Evolutionary conservation across 2,113 vertebrate genomes (phyloP).

Genomic region (Odocoileus hemionus): DNA sequence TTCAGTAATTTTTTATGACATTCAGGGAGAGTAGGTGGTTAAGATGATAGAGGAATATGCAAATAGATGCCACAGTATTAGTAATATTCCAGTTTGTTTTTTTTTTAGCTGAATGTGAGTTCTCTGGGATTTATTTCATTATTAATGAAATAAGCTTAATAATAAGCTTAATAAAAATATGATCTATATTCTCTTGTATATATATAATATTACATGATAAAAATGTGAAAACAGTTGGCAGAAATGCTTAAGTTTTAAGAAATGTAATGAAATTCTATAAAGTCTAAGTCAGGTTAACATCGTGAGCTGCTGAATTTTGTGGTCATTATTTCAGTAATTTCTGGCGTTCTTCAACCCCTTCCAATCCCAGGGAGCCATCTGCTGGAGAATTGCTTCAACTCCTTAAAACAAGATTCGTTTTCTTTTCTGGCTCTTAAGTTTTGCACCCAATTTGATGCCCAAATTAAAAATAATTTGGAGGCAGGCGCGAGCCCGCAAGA

Average conservation of each 20-base stretch:
- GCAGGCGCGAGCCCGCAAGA: neutral
- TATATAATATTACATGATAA: neutral
- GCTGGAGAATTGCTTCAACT: constrained; percentile 25
- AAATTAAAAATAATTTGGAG: neutral
- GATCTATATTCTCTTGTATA: neutral
- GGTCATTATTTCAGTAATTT: neutral
- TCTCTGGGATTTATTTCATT: neutral
- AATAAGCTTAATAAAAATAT: neutral
- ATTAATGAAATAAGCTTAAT: neutral
- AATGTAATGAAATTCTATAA: neutral
- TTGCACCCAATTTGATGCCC: neutral
- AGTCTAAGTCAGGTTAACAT: neutral
- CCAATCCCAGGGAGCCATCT: constrained; percentile 22
- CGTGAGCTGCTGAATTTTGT: neutral
- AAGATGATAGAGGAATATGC: neutral
- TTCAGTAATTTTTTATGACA: neutral
- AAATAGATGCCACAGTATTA: neutral
- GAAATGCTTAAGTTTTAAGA: neutral
- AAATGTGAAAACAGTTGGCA: neutral
- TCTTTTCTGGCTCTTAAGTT: neutral
- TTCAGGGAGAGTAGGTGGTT: neutral
- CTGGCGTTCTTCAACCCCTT: neutral
- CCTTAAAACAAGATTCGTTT: neutral
- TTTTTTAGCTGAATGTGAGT: neutral
- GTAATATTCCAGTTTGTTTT: neutral